Percentiles rank a stretch among this genome's conserved stretches.
phyloP scores from a whole-genome alignment of 2,113 vertebrate species.

The Cairina moschata region DNA sequence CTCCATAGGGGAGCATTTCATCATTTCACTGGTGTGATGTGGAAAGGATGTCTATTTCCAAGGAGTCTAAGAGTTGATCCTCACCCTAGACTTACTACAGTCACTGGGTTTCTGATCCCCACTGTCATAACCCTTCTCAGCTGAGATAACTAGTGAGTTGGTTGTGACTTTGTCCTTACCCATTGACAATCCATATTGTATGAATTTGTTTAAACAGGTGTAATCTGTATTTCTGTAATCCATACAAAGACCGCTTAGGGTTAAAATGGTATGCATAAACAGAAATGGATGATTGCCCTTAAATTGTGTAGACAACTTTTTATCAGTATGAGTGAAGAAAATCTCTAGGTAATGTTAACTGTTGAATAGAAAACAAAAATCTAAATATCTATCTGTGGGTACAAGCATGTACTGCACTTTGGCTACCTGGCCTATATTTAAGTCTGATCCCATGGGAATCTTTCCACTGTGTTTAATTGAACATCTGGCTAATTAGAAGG shows the following conservation, averaged over 20 bases:
- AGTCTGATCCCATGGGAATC: neutral
- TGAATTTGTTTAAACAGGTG: neutral
- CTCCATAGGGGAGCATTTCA: neutral
- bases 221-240: neutral
- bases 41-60: neutral
- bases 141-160: neutral
- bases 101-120: neutral
- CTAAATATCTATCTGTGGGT: neutral
- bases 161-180: neutral
- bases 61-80: neutral
- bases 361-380: neutral
- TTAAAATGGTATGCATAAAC: neutral
- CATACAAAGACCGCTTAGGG: neutral
- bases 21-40: neutral
- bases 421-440: neutral
- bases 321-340: neutral
- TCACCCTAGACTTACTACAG: neutral
- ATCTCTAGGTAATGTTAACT: neutral
- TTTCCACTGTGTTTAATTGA: neutral
- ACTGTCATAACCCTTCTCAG: neutral
- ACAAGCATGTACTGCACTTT: neutral
- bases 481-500: neutral
- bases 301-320: neutral
- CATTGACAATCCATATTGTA: fast-evolving
- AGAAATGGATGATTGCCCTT: neutral